These are phyloP conservation scores for Abramis brama DNA, from an alignment of 2,113 vertebrate species.

Conservation along the genomic window DNA sequence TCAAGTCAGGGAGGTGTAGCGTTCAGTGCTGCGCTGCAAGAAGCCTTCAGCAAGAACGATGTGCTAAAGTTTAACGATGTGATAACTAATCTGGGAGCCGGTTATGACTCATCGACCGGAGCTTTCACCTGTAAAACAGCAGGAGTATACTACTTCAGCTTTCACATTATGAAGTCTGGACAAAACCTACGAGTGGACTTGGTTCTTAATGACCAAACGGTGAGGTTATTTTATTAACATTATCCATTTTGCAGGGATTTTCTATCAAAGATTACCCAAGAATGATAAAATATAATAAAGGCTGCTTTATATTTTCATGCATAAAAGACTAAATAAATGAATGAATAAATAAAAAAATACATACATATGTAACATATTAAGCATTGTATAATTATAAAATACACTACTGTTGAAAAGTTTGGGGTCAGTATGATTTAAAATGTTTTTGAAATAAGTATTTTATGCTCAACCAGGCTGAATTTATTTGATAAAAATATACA, in stretches of 20 bases:
- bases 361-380: too few species aligned
- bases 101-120: constrained; percentile 50
- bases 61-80: constrained; percentile 58
- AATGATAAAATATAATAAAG: neutral
- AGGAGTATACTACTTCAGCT: constrained; percentile 57
- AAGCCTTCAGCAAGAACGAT: constrained; percentile 35
- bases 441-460: too few species aligned
- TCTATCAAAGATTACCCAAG: neutral
- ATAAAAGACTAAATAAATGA: too few species aligned
- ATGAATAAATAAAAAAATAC: too few species aligned
- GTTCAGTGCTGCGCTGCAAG: constrained; percentile 48
- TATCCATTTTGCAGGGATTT: neutral
- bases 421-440: too few species aligned
- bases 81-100: constrained; percentile 56
- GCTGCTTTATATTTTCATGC: neutral
- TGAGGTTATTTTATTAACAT: neutral
- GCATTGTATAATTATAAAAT: too few species aligned
- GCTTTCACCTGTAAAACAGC: constrained; percentile 53
- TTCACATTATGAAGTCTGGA: constrained; percentile 55
- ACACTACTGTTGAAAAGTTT: too few species aligned
- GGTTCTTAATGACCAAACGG: constrained; percentile 54
- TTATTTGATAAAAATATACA: too few species aligned
- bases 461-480: too few species aligned
- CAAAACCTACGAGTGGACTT: constrained; percentile 49
- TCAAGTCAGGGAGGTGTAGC: constrained; percentile 21